Evolutionary conservation across 2,113 vertebrate species (phyloP), one percentile per base, ranked within the genome.

Genomic region (Epinephelus moara): DNA sequence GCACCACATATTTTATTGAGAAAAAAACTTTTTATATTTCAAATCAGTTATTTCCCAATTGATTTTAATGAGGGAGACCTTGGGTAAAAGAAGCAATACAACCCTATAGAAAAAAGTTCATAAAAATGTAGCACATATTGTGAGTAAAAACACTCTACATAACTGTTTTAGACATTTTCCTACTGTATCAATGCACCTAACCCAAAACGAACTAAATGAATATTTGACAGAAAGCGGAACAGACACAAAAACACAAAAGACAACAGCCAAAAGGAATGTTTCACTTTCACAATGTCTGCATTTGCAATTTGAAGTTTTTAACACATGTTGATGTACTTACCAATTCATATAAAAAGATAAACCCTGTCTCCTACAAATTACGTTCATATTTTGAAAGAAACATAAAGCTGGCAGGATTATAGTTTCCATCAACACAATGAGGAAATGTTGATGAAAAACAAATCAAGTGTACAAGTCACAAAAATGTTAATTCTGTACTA

Each of bases 1-100:
- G 30, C n/a, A 49, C 55, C 68, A 61, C 64, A 63, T 42, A 60
- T 86, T 89, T 90, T 90, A 78, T 78, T 86, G 18, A 60, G 37
- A 75, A 80, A 77, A 49, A 45, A 45, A 10, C 80, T 79, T 72
- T 61, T 6, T 53, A 53, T 56, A 52, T 82, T 81, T 53, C 12
- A 62, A 3, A 84, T 19, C 10, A 55, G 63, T 17, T 25, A 55
- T 15, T 27, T 27, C 14, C 30, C 33, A 40, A 77, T 27, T 5
- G 21, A 60, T 33, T 59, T 63, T 60, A 64, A 47, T 3, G 1
- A 57, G 53, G 18, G 17, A 62, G 40, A 53, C 45, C 4, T 25
- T 9, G 1, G 18, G 17, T 55, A 55, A 63, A 79, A 56, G 6
- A 66, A 56, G 19, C 13, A 72, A 62, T 4, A 61, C 11, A 61